phyloP scores from a whole-genome alignment of 2,113 vertebrate genomes.

The Empidonax alnorum region DNA sequence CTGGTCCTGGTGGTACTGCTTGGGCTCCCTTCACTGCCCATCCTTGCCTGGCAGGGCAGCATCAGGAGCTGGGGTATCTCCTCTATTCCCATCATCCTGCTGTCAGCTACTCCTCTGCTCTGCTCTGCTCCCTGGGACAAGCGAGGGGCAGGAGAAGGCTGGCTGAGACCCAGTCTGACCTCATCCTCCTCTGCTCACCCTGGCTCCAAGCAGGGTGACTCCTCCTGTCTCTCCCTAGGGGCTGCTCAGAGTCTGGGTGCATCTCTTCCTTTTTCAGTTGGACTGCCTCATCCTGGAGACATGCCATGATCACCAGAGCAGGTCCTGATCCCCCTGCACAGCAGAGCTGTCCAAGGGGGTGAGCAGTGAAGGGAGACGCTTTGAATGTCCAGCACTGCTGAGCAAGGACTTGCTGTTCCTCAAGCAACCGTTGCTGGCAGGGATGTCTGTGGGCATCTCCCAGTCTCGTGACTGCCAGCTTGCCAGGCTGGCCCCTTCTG shows the following conservation, averaged over 20 bases:
- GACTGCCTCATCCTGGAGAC: not conserved
- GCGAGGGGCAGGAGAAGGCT: not conserved
- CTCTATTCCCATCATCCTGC: not conserved
- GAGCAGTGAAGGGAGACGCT: not conserved
- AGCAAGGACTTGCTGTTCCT: slow-evolving; percentile 16
- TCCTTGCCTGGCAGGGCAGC: not conserved
- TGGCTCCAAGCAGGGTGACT: rapidly evolving
- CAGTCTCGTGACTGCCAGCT: not conserved
- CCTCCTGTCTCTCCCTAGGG: not conserved
- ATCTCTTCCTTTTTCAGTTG: not conserved
- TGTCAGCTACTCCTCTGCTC: not conserved
- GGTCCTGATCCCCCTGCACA: not conserved
- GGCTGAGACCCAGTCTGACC: not conserved
- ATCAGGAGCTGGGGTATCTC: not conserved
- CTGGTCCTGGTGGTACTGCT: not conserved
- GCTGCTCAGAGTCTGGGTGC: not conserved
- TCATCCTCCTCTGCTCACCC: not conserved
- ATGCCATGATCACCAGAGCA: not conserved
- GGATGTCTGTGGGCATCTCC: not conserved
- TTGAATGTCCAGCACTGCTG: not conserved
- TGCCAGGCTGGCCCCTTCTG: not conserved
- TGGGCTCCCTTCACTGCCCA: not conserved
- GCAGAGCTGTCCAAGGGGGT: not conserved
- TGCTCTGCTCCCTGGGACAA: not conserved
- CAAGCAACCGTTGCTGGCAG: slow-evolving; percentile 7